Conservation (phyloP, 2,113 vertebrate species). For the Mirza zaza region DNA sequence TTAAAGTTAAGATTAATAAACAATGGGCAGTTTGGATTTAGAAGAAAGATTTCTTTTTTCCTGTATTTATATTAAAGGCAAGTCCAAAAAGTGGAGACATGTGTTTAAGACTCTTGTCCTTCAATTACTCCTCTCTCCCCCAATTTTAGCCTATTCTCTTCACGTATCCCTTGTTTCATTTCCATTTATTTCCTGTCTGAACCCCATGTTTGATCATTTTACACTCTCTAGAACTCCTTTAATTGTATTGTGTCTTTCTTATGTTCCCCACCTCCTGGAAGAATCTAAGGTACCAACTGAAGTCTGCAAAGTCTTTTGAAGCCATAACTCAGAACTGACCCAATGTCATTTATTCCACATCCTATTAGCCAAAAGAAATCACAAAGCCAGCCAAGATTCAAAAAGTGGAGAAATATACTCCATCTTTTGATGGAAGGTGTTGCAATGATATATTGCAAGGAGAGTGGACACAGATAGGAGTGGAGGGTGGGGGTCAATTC, state of each 20-base stretch:
- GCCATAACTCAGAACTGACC: background rate
- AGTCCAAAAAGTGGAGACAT: background rate
- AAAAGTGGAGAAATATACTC: background rate
- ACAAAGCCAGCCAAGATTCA: background rate
- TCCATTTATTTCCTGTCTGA: background rate
- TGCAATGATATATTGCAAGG: background rate
- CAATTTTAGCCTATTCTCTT: background rate
- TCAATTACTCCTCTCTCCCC: background rate
- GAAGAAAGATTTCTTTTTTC: background rate
- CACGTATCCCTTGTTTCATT: background rate
- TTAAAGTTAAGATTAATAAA: background rate
- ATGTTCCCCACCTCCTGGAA: background rate
- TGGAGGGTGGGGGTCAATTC: background rate
- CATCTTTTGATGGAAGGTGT: background rate
- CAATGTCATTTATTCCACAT: background rate
- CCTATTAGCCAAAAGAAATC: background rate
- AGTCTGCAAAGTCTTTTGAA: background rate
- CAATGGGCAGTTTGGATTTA: slow-evolving; percentile 39
- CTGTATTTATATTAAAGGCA: background rate
- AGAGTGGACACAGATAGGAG: background rate
- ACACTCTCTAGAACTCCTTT: background rate
- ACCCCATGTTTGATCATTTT: background rate
- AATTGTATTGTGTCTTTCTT: background rate
- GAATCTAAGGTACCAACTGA: background rate
- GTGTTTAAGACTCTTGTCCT: slow-evolving; percentile 19